Percentiles rank a stretch among this genome's conserved stretches.
Conservation (phyloP, 2,797 vertebrate species). For the Thunnus albacares region DNA sequence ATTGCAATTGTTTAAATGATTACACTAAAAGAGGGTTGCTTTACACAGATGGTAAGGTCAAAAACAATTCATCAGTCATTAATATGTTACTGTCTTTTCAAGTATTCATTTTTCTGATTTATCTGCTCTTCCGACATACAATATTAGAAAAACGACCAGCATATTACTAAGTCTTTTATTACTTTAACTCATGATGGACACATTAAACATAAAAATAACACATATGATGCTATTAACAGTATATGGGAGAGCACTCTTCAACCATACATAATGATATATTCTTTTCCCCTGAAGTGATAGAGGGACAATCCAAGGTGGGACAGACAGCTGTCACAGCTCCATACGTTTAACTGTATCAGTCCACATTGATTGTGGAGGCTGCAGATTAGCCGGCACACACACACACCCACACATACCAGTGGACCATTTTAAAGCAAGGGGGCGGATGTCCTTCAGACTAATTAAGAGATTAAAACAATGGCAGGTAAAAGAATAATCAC, state of each 20-base stretch:
- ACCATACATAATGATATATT: slow-evolving; percentile 2
- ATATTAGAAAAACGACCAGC: too few relatives aligned
- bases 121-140: neutral
- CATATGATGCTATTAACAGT: neutral
- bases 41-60: neutral
- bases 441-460: slow-evolving; percentile 94
- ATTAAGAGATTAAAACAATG: slow-evolving; percentile 96
- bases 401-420: slow-evolving; percentile 65
- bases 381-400: slow-evolving; percentile 65
- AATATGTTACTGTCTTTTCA: neutral
- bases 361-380: slow-evolving; percentile 69
- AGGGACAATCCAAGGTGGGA: slow-evolving; percentile 56
- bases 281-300: slow-evolving; percentile 11
- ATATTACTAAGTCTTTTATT: neutral
- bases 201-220: neutral
- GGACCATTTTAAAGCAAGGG: slow-evolving; percentile 77
- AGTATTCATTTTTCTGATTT: neutral
- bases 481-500: slow-evolving; percentile 91
- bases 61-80: too few relatives aligned
- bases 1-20: neutral
- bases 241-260: neutral
- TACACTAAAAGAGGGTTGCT: neutral
- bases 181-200: neutral
- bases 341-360: slow-evolving; percentile 70
- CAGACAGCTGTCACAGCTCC: slow-evolving; percentile 63